Base-by-base conservation (phyloP, 2,888 invertebrate genomes). In the Drosophila tanythrix region DNA sequence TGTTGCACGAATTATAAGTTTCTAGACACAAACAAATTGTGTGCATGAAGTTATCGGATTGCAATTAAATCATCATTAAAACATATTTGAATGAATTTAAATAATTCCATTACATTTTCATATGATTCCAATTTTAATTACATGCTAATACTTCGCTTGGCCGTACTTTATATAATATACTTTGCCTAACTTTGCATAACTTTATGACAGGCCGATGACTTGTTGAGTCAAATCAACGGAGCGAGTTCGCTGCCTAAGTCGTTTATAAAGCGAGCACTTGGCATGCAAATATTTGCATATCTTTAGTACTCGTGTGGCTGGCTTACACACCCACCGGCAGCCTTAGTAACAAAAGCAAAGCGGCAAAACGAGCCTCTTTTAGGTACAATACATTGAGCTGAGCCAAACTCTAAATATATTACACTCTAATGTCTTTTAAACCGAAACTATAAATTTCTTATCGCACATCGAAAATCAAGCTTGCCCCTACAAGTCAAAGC, bases 351-450 rank as follows among this genome's bases (percentile, higher is more conserved):
- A 90, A 89, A 58, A 62, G 53, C 51, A 51, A 55, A 38, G 43
- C 65, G 75, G 53, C 51, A 65, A 29, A 80, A 70, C 70, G 83
- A 71, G 89, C 66, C 89, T 83, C 88, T 77, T 74, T 80, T 48
- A 74, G 74, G 81, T 83, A 87, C 82, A 50, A 27, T 81, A 55
- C 63, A 40, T 55, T 59, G 53, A 43, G 50, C 74, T 21, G 35
- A 69, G 80, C 68, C 84, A 71, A 73, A 76, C 81, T 89, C 76
- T 65, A 90, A 90, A 85, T 85, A 85, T 85, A 85, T 85, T 85
- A 90, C 90, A 83, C 89, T 85, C 85, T 89, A 85, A 85, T 90
- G 90, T 89, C 90, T 85, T 85, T 85, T 84, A 85, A 89, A 87
- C 89, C 88, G 85, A 90, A 85, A 85, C 85, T 85, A 85, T 85